Conservation (phyloP, 2,113 vertebrate species). For the Aegotheles bennettii region DNA sequence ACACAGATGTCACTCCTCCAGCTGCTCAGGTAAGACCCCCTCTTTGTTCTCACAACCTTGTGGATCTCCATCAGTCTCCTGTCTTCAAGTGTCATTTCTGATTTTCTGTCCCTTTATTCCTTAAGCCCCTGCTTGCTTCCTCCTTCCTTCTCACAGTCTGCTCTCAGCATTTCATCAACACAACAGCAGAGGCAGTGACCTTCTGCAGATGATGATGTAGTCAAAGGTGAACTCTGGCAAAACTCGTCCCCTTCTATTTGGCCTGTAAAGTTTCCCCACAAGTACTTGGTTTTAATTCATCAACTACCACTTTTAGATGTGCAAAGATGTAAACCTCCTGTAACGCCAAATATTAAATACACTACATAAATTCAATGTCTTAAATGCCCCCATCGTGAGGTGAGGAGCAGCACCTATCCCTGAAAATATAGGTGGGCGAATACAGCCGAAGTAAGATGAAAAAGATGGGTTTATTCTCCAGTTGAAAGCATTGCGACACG, state of each 20-base stretch:
- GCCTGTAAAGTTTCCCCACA: background rate
- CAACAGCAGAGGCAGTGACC: background rate
- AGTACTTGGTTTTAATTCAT: background rate
- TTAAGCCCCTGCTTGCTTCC: background rate
- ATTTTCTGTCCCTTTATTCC: background rate
- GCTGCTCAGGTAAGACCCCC: background rate
- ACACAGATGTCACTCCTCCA: background rate
- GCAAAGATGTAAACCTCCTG: background rate
- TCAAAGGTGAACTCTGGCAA: background rate
- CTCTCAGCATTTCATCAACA: background rate
- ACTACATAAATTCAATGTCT: background rate
- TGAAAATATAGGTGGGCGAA: background rate
- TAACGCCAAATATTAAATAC: background rate
- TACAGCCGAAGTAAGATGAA: background rate
- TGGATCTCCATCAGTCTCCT: background rate
- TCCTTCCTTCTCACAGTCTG: background rate
- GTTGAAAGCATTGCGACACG: rapidly evolving
- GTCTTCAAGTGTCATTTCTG: background rate
- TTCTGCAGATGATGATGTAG: background rate
- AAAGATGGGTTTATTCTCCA: background rate
- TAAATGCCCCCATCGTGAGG: background rate
- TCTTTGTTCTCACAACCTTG: background rate
- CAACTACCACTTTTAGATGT: background rate
- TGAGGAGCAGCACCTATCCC: background rate
- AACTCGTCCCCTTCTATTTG: background rate